Evolutionary conservation across 2,113 vertebrate genomes (phyloP).

Genomic region (Recurvirostra avosetta): DNA sequence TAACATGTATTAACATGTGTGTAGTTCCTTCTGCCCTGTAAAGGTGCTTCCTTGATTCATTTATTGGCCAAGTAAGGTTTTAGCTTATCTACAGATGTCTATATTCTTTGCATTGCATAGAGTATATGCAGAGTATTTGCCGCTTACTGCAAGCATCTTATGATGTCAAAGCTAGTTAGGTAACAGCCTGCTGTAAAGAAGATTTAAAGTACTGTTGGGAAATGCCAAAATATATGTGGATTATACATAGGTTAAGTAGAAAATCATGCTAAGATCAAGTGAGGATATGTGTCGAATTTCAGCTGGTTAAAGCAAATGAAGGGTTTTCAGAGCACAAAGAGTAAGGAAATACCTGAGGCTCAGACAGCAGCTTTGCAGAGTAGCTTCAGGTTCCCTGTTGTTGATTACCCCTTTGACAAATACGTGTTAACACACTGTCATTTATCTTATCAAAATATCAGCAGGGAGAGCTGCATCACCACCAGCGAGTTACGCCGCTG

Average conservation of each 20-base stretch:
- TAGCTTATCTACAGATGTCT: not conserved
- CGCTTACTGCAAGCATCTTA: not conserved
- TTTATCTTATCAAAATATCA: conserved; percentile 66
- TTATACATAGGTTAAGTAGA: not conserved
- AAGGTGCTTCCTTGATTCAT: not conserved
- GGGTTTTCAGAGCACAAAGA: not conserved
- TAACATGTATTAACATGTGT: not conserved
- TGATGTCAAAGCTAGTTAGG: not conserved
- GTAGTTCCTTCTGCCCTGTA: not conserved
- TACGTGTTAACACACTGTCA: not conserved
- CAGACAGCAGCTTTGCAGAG: not conserved
- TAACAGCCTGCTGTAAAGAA: not conserved
- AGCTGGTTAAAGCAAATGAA: not conserved
- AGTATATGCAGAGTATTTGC: not conserved
- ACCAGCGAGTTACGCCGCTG: not conserved
- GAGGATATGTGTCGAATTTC: not conserved
- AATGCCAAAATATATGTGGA: not conserved
- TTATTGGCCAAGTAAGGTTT: not conserved
- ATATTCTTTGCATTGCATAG: not conserved
- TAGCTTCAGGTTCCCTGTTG: not conserved
- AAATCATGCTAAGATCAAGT: not conserved
- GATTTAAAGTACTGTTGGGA: not conserved
- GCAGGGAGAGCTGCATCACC: not conserved
- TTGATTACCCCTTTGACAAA: conserved; percentile 40
- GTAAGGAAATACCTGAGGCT: not conserved